Evolutionary conservation across 2,888 invertebrate genomes (phyloP).

Genomic region (Choreutis nemorana): DNA sequence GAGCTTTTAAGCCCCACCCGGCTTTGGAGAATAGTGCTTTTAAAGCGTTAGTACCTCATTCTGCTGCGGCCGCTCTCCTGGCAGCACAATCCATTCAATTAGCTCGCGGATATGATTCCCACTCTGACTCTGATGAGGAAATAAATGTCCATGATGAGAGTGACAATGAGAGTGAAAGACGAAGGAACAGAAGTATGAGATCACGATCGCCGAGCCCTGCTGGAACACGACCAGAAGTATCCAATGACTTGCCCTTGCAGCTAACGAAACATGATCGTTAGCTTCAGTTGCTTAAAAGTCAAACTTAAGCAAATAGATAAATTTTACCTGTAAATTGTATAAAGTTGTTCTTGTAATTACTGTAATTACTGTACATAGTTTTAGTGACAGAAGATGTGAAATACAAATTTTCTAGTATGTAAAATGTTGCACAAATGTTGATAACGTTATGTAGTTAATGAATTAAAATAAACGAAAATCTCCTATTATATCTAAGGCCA

Average conservation of each 20-base stretch:
- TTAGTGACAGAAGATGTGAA: slow-evolving; percentile 30
- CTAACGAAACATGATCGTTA: slow-evolving; percentile 77
- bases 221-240: slow-evolving; percentile 26
- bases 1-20: slow-evolving; percentile 54
- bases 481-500: not conserved
- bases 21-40: slow-evolving; percentile 86
- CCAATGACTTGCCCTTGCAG: slow-evolving; percentile 70
- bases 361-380: slow-evolving; percentile 16
- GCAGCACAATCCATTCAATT: slow-evolving; percentile 56
- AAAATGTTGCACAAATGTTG: slow-evolving; percentile 15
- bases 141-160: slow-evolving; percentile 86
- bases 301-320: slow-evolving; percentile 1
- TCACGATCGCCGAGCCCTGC: slow-evolving; percentile 58
- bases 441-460: not conserved
- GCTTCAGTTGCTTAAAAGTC: slow-evolving; percentile 13
- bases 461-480: not conserved
- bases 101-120: slow-evolving; percentile 56
- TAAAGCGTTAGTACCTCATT: slow-evolving; percentile 75
- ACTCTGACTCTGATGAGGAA: slow-evolving; percentile 77
- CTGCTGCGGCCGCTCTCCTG: slow-evolving; percentile 68
- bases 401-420: too few species aligned
- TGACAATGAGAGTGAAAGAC: slow-evolving; percentile 67
- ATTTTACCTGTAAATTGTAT: slow-evolving; percentile 1
- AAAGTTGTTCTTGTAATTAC: not conserved
- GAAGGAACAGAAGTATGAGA: slow-evolving; percentile 41